phyloP scores from a whole-genome alignment of 2,888 invertebrate species.

The Brenthis daphne region DNA sequence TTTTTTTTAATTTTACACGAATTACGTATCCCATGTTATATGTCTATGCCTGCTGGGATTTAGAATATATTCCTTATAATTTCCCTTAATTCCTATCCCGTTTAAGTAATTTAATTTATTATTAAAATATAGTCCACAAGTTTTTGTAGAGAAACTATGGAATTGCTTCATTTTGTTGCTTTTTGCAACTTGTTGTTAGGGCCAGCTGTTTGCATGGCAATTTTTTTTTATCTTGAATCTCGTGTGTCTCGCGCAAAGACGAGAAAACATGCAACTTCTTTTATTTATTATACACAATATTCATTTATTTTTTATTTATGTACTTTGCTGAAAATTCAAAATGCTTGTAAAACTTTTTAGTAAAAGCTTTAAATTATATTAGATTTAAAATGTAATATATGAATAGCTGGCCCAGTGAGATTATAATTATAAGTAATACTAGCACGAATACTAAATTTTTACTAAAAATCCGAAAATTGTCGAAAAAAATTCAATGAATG shows the following conservation, averaged over 20 bases:
- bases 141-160: slow-evolving; percentile 42
- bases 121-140: slow-evolving; percentile 31
- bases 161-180: slow-evolving; percentile 36
- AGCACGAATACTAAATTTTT: slow-evolving; percentile 28
- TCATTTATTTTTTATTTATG: slow-evolving; percentile 14
- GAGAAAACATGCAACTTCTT: slow-evolving; percentile 48
- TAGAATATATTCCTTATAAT: slow-evolving; percentile 49
- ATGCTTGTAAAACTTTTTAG: slow-evolving; percentile 28
- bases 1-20: neutral
- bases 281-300: slow-evolving; percentile 23
- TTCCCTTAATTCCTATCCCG: slow-evolving; percentile 25
- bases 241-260: slow-evolving; percentile 45
- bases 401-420: slow-evolving; percentile 67
- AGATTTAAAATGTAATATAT: slow-evolving; percentile 48
- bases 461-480: slow-evolving; percentile 14
- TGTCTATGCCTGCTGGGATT: slow-evolving; percentile 48
- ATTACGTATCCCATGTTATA: slow-evolving; percentile 23
- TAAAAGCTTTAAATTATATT: slow-evolving; percentile 57
- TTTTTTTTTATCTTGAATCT: slow-evolving; percentile 42
- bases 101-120: slow-evolving; percentile 28
- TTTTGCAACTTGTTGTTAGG: slow-evolving; percentile 43
- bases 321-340: slow-evolving; percentile 29
- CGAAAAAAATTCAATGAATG: slow-evolving; percentile 1
- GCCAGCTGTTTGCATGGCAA: slow-evolving; percentile 49
- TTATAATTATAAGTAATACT: slow-evolving; percentile 48